These are phyloP conservation scores for Trematomus bernacchii DNA, from an alignment of 2,797 vertebrate species.

Conservation along the genomic window DNA sequence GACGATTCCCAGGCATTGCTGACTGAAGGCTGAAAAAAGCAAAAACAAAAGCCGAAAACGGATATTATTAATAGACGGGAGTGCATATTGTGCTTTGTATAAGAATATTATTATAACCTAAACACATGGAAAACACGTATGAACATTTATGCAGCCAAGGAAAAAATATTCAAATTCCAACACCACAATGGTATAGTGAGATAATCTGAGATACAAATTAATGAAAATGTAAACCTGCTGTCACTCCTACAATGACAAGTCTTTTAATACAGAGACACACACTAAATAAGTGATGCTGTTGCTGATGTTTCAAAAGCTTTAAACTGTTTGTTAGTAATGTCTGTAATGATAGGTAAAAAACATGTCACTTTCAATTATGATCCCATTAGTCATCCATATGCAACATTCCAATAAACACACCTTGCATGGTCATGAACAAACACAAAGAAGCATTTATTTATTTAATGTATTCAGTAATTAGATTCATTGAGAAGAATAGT, in stretches of 20 bases:
- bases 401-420: background rate
- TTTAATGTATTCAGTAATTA: background rate
- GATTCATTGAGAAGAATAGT: background rate
- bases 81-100: background rate
- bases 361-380: background rate
- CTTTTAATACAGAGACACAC: background rate
- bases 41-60: conserved; percentile 33
- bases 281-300: background rate
- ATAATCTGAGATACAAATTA: conserved; percentile 4
- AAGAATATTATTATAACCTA: background rate
- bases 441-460: background rate
- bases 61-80: conserved; percentile 32
- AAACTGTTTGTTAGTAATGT: background rate
- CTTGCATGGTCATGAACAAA: background rate
- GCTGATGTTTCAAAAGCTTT: background rate
- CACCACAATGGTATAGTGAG: conserved; percentile 1
- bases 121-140: background rate
- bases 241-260: conserved; percentile 16
- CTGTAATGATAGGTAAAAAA: background rate
- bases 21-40: conserved; percentile 67
- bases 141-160: background rate
- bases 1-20: conserved; percentile 64
- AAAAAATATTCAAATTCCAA: conserved; percentile 14
- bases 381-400: background rate
- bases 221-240: background rate